phyloP scores from a whole-genome alignment of 2,888 invertebrate species.

The Cistogaster globosa region DNA sequence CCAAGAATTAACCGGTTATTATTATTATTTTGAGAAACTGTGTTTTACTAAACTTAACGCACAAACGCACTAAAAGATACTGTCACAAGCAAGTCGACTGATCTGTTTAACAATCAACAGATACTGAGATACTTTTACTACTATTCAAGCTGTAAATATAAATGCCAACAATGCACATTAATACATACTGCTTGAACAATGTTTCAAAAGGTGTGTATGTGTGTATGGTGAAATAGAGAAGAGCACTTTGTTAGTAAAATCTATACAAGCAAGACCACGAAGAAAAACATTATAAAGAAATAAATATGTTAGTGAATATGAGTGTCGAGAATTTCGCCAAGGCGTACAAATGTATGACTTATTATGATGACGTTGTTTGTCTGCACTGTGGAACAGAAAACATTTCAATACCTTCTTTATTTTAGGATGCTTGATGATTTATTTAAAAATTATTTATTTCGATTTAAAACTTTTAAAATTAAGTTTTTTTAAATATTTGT shows the following conservation, averaged over 20 bases:
- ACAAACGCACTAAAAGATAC: conserved; percentile 67
- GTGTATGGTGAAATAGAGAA: conserved; percentile 15
- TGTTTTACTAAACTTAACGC: conserved; percentile 51
- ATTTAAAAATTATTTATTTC: too few relatives aligned
- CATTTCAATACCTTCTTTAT: too few relatives aligned
- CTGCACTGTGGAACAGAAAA: conserved; percentile 11
- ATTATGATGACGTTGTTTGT: conserved; percentile 22
- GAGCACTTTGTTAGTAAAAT: conserved; percentile 45
- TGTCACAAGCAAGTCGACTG: conserved; percentile 47
- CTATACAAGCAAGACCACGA: not conserved
- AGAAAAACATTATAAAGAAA: conserved; percentile 7
- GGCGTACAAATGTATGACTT: not conserved
- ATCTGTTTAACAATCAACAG: conserved; percentile 66
- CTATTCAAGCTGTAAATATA: conserved; percentile 14
- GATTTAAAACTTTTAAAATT: not conserved
- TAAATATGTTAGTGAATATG: not conserved
- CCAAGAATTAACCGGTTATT: conserved; percentile 50
- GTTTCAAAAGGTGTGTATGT: not conserved
- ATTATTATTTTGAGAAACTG: not conserved
- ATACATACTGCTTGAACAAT: not conserved
- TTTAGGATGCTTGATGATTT: too few relatives aligned
- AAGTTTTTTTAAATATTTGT: too few relatives aligned
- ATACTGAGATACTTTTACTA: conserved; percentile 62
- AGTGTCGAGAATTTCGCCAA: conserved; percentile 1
- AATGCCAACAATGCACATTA: conserved; percentile 9